A percentile compares a stretch with the other conserved stretches of the same genome.
Conservation (phyloP, 2,888 invertebrate species). For the Drosophila maculinotata region DNA sequence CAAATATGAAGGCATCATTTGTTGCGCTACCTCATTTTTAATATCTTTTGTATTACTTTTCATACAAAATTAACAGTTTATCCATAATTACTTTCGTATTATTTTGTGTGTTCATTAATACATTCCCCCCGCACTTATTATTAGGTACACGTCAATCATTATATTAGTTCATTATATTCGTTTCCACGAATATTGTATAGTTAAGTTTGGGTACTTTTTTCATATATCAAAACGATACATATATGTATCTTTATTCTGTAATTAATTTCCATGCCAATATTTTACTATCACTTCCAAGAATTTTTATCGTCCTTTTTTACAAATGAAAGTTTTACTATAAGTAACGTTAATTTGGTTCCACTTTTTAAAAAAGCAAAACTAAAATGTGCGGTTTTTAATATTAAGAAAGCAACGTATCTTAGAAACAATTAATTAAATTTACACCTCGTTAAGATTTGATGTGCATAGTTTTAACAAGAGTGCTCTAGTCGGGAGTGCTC, state of each 20-base stretch:
- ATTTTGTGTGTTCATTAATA: slow-evolving; percentile 49
- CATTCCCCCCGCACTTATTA: slow-evolving; percentile 41
- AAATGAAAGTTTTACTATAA: too few relatives aligned
- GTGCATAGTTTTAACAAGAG: too few relatives aligned
- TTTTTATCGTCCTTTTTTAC: too few relatives aligned
- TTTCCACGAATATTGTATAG: slow-evolving; percentile 10
- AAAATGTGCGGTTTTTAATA: not conserved
- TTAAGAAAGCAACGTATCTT: not conserved
- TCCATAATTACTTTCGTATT: slow-evolving; percentile 34
- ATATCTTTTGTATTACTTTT: slow-evolving; percentile 20
- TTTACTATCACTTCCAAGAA: too few relatives aligned
- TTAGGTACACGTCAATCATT: slow-evolving; percentile 2
- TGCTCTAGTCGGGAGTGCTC: too few relatives aligned
- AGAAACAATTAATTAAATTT: too few relatives aligned
- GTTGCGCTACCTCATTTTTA: slow-evolving; percentile 17
- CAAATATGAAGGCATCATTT: not conserved
- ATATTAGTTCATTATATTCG: not conserved
- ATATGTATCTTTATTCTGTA: not conserved
- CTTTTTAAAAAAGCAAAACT: not conserved
- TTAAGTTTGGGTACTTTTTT: not conserved
- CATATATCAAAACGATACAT: slow-evolving; percentile 5
- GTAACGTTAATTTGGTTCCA: not conserved
- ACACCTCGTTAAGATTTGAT: too few relatives aligned
- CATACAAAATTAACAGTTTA: slow-evolving; percentile 43
- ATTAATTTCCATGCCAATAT: not conserved